Evolutionary conservation across 2,113 vertebrate species (phyloP).

Genomic region (Neodon shergylaensis): DNA sequence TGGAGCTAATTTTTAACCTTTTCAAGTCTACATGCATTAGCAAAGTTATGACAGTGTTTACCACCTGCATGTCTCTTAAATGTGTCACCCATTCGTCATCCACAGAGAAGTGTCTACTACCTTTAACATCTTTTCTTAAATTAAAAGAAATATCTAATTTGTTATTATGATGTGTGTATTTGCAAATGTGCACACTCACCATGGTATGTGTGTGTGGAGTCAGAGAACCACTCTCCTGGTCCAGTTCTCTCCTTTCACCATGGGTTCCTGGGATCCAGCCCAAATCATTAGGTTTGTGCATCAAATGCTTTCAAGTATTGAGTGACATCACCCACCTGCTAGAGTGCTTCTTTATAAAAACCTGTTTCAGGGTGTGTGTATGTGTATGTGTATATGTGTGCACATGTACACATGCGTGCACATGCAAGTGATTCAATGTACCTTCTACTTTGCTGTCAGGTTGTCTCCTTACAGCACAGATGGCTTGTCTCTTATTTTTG

Average conservation of each 20-base stretch:
- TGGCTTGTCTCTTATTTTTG: not conserved
- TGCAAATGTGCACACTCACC: not conserved
- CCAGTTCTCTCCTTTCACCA: not conserved
- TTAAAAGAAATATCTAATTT: not conserved
- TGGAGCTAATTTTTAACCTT: not conserved
- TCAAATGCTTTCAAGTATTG: not conserved
- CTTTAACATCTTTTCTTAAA: conserved; percentile 16
- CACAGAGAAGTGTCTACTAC: not conserved
- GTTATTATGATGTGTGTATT: too few species aligned
- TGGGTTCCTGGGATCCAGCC: not conserved
- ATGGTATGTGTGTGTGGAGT: not conserved
- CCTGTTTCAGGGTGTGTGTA: not conserved
- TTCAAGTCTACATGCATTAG: not conserved
- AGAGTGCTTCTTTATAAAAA: not conserved
- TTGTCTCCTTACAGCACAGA: not conserved
- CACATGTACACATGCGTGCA: too few species aligned
- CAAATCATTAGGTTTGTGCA: not conserved
- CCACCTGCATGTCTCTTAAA: not conserved
- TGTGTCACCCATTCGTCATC: not conserved
- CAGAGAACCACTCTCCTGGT: not conserved
- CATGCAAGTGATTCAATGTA: not conserved
- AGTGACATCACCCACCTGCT: too few species aligned
- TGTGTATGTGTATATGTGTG: too few species aligned
- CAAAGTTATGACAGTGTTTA: not conserved
- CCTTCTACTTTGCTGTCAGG: not conserved